Evolutionary conservation across 2,797 vertebrate genomes (phyloP), one percentile per base, ranked within the genome.

Genomic region (Ceyx erithaca): DNA sequence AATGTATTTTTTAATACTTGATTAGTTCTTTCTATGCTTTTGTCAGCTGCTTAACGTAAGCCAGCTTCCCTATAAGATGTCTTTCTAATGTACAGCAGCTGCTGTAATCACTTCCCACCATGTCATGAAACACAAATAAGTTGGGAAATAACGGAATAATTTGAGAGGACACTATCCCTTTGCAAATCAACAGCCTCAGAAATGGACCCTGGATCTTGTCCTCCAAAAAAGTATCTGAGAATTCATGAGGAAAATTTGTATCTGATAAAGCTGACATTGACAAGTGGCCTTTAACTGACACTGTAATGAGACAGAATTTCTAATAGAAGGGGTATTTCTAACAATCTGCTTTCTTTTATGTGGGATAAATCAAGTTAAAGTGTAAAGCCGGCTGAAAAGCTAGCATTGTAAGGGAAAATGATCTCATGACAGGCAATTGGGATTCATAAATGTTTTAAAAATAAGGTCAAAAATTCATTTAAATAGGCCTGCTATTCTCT

Each of bases 391-490:
- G 40, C 75, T 97, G 95, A 90, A 97, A 96, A 96, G 90, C 81
- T 79, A 93, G 95, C 87, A 89, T 96, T 89, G 94, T 94, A 77
- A 73, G 87, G 78, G 85, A 95, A 95, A 95, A 83, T 85, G 84
- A 91, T 95, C 90, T 91, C 84, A 94, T 81, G 95, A 96, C 92
- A 94, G 84, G 78, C 90, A 95, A 86, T 77, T 95, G 81, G 71
- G 78, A 94, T 94, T 84, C 91, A 92, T 96, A 95, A 94, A 92
- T 96, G 91, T 92, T 95, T 96, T 96, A 95, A 76, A 96, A 96
- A 94, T 95, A 96, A 93, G 87, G 93, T 84, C 84, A 96, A 93
- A 95, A 95, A 92, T 94, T 95, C 89, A 95, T 97, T 96, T 95
- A 94, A 92, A 72, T 94, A 92, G 83, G 72, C 84, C 61, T 70